Base-by-base conservation (phyloP, 1,140 invertebrate genomes). In the Forficula auricularia region DNA sequence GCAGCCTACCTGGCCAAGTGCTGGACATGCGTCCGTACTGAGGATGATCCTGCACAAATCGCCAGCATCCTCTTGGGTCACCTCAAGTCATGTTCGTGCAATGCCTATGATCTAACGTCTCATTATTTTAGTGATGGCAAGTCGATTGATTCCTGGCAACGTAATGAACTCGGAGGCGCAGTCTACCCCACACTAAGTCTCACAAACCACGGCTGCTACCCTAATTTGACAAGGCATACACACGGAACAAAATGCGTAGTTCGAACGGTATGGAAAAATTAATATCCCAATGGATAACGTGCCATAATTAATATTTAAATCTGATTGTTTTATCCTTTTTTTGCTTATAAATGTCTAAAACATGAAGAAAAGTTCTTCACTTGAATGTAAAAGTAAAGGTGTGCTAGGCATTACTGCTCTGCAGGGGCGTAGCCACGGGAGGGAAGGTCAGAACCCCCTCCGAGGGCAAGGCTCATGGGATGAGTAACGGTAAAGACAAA, bases 101-200 rank as follows among this genome's bases (percentile, higher is more conserved):
- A 77, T 57, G 73, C 73, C 22, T 75, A 77, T 50, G 72, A 74
- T 51, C 65, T 76, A 14, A 65, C 68, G 14, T 68, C 72, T 46
- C 62, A 73, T 46, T 61, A 72, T 35, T 42, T 57, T 2, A 48
- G 61, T n/a, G 50, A 59, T 33, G 34, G 52, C 3, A n/a, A n/a
- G n/a, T 27, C 49, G n/a, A 57, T 49, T 4, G 53, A 54, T 36
- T 49, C 57, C 15, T 56, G 59, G 49, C 56, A 59, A 40, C 58
- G 60, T 12, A 50, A 59, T 12, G 65, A 66, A 48, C 49, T 76
- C 18, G 73, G 72, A 6, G 72, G 72, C 3, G 73, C 66, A 8
- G 66, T 73, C 38, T 77, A 73, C 45, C 56, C 69, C 2, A 66
- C 68, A 0, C 62, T 76, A n/a, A 75, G 72, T 52, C 61, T 75